Conservation (phyloP, 1,140 invertebrate species). For the Bombus pascuorum region DNA sequence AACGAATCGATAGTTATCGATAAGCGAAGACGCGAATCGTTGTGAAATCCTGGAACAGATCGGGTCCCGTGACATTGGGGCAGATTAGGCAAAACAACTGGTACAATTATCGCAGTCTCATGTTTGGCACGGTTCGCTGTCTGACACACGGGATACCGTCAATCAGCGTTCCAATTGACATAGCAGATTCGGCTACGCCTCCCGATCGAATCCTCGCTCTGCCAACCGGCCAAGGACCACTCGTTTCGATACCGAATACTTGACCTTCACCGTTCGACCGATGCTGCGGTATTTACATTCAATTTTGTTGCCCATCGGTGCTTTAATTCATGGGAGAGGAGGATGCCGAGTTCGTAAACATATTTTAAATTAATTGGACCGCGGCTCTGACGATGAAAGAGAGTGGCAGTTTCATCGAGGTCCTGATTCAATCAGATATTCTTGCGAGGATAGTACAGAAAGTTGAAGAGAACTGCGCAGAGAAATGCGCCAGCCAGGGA, state of each 20-base stretch:
- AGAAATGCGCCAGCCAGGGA: neutral
- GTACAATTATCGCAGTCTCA: conserved; percentile 16
- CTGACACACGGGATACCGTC: conserved; percentile 53
- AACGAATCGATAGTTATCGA: neutral
- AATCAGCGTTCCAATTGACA: conserved; percentile 63
- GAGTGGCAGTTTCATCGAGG: neutral
- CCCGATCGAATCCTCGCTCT: conserved; percentile 20
- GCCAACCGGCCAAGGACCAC: conserved; percentile 25
- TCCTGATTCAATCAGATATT: neutral
- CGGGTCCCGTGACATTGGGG: neutral
- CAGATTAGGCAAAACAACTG: neutral
- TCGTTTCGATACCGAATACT: conserved; percentile 14
- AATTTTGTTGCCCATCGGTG: neutral
- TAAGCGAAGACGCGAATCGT: neutral
- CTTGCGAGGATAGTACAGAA: neutral
- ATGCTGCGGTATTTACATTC: neutral
- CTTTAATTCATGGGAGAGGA: neutral
- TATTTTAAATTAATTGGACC: conserved; percentile 14
- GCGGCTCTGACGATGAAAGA: no score
- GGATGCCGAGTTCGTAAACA: neutral
- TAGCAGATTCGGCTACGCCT: conserved; percentile 54
- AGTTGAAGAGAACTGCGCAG: neutral
- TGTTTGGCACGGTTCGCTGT: conserved; percentile 41
- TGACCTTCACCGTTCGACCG: conserved; percentile 17
- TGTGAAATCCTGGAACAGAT: neutral